Evolutionary conservation across 2,797 vertebrate genomes (phyloP).

Genomic region (Denticeps clupeoides): DNA sequence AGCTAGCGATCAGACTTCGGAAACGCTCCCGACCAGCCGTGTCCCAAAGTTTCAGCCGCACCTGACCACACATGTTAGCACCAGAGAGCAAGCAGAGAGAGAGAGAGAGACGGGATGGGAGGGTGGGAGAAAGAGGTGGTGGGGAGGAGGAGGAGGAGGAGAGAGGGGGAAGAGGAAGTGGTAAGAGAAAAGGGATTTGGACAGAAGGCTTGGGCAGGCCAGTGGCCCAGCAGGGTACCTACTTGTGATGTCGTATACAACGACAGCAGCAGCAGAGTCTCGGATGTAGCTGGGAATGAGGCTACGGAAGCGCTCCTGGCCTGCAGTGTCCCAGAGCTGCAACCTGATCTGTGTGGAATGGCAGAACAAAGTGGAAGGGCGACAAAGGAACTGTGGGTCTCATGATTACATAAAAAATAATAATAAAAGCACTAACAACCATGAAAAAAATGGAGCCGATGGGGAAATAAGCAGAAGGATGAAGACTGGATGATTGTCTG

Average conservation of each 20-base stretch:
- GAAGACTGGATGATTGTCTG: too few relatives aligned
- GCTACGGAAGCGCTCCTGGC: constrained; percentile 87
- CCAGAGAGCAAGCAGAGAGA: background rate
- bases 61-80: constrained; percentile 48
- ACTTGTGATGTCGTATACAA: constrained; percentile 94
- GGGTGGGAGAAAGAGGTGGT: background rate
- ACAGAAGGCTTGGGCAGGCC: too few relatives aligned
- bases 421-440: constrained; percentile 14
- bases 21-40: constrained; percentile 88
- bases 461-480: too few relatives aligned
- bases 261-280: constrained; percentile 86
- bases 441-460: too few relatives aligned
- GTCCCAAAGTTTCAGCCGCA: constrained; percentile 88
- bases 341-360: constrained; percentile 87
- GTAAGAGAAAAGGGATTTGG: too few relatives aligned
- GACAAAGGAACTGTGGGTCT: constrained; percentile 18
- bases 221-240: constrained; percentile 57
- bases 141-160: background rate
- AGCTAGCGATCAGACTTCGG: constrained; percentile 87
- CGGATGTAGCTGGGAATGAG: constrained; percentile 92
- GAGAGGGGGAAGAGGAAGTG: too few relatives aligned
- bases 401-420: constrained; percentile 12
- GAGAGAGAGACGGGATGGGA: background rate
- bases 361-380: constrained; percentile 50
- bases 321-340: constrained; percentile 90